Percentiles rank a stretch among this genome's conserved stretches.
phyloP scores from a whole-genome alignment of 2,113 vertebrate species.

The Gnathonemus longibarbis region DNA sequence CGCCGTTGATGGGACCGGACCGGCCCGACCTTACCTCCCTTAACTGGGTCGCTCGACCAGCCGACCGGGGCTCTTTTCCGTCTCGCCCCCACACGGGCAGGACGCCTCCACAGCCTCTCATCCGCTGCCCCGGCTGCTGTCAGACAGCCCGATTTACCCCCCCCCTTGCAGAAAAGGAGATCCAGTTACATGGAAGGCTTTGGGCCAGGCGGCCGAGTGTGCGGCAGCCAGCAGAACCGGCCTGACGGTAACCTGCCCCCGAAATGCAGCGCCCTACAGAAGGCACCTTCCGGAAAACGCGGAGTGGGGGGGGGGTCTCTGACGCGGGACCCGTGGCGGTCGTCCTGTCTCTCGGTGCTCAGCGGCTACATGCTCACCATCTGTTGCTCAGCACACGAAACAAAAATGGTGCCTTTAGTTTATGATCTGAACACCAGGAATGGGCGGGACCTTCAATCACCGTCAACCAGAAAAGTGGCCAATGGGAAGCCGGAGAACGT shows the following conservation, averaged over 20 bases:
- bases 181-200: background rate
- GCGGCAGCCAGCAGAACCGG: background rate
- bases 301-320: background rate
- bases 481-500: background rate
- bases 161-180: background rate
- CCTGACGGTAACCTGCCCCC: background rate
- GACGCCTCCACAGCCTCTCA: background rate
- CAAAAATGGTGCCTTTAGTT: background rate
- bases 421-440: background rate
- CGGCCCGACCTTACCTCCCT: background rate
- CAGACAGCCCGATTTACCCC: conserved; percentile 13
- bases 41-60: background rate
- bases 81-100: background rate
- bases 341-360: background rate
- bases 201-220: background rate
- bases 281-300: background rate
- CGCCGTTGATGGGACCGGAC: background rate
- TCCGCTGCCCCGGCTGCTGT: background rate
- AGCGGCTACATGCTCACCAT: background rate
- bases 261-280: background rate
- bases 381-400: background rate
- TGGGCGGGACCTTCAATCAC: background rate
- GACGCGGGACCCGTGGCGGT: background rate
- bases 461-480: background rate
- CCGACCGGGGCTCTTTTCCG: background rate